Conservation (phyloP, 2,888 invertebrate species). For the Exephanes ischioxanthus region DNA sequence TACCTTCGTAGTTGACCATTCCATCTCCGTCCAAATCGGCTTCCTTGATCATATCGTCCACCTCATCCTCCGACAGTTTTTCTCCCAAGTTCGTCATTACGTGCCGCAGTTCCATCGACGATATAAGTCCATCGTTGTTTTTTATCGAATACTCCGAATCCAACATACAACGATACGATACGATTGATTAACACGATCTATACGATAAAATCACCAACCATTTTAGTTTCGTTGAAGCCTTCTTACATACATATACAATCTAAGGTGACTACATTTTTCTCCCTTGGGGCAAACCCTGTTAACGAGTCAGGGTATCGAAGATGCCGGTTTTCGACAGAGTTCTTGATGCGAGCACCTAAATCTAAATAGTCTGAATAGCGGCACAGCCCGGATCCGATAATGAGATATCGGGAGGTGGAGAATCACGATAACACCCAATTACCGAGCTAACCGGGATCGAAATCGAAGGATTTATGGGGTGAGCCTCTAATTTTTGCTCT, state of each 20-base stretch:
- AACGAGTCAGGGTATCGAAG: neutral
- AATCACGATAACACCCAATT: neutral
- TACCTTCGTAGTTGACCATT: conserved; percentile 96
- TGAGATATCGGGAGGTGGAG: neutral
- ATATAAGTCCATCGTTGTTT: conserved; percentile 95
- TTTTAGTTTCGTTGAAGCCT: no score
- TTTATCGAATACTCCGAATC: conserved; percentile 93
- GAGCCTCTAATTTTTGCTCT: conserved; percentile 26
- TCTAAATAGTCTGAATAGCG: neutral
- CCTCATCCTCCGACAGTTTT: conserved; percentile 93
- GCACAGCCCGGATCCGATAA: neutral
- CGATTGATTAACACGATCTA: neutral
- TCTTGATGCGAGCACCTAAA: neutral
- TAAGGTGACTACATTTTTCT: no score
- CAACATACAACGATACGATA: conserved; percentile 35
- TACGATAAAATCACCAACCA: neutral
- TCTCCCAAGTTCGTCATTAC: conserved; percentile 96
- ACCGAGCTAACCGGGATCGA: neutral
- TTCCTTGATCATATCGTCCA: conserved; percentile 96
- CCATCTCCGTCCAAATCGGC: conserved; percentile 95
- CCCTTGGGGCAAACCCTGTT: no score
- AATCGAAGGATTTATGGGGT: conserved; percentile 22
- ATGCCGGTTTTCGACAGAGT: neutral
- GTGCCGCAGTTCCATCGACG: conserved; percentile 93
- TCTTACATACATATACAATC: no score